phyloP scores from a whole-genome alignment of 2,113 vertebrate species.

The Catharus fuscescens region DNA sequence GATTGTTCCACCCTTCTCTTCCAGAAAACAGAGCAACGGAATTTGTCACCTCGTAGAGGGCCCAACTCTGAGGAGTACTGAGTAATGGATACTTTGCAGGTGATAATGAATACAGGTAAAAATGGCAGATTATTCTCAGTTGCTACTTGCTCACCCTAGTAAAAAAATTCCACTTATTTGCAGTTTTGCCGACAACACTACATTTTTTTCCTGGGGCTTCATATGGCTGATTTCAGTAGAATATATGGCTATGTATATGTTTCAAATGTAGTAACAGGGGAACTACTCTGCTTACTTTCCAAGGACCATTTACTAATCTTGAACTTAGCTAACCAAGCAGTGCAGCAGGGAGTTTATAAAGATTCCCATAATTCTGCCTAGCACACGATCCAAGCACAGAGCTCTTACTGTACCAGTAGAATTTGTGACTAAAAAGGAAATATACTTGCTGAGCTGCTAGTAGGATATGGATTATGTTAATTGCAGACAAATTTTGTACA shows the following conservation, averaged over 20 bases:
- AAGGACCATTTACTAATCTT: slow-evolving; percentile 23
- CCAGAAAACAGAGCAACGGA: background rate
- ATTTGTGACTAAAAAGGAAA: background rate
- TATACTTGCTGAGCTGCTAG: background rate
- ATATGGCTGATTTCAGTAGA: background rate
- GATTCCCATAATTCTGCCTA: slow-evolving; percentile 1
- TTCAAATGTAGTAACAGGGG: background rate
- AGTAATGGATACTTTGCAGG: background rate
- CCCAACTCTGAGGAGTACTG: background rate
- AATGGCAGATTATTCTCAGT: background rate
- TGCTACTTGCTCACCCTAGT: background rate
- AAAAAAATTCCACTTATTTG: background rate
- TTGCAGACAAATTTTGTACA: background rate
- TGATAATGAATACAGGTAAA: background rate
- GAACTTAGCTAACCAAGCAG: slow-evolving; percentile 31
- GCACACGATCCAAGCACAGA: background rate
- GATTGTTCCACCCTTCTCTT: background rate
- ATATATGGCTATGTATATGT: background rate
- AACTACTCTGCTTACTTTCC: slow-evolving; percentile 20
- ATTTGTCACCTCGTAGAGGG: background rate
- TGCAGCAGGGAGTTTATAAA: background rate
- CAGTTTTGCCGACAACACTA: background rate
- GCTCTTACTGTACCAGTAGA: background rate
- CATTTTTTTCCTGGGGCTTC: background rate
- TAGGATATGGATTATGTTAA: background rate